Evolutionary conservation across 2,113 vertebrate genomes (phyloP).

Genomic region (Lepidothrix coronata): DNA sequence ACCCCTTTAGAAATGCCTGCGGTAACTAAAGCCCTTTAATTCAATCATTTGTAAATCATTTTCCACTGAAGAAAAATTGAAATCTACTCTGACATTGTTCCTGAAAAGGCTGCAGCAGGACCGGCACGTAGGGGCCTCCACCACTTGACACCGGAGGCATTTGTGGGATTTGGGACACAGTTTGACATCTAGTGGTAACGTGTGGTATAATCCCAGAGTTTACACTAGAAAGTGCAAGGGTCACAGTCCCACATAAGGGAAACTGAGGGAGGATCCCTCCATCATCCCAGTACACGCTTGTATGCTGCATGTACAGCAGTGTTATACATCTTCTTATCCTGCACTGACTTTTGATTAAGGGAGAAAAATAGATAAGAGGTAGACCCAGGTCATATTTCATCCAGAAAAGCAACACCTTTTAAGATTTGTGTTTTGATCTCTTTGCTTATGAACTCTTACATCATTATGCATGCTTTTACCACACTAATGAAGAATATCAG

Average conservation of each 20-base stretch:
- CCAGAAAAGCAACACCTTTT: neutral
- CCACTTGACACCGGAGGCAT: neutral
- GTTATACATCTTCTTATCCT: neutral
- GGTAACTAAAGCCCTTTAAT: neutral
- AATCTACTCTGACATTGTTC: neutral
- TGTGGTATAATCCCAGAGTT: neutral
- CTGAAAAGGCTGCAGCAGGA: neutral
- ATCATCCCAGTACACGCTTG: neutral
- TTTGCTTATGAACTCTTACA: neutral
- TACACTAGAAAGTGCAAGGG: neutral
- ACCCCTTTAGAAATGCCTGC: neutral
- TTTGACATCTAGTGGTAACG: constrained; percentile 68
- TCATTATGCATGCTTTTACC: neutral
- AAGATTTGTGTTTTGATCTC: neutral
- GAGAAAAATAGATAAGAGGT: neutral
- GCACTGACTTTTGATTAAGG: neutral
- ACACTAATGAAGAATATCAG: neutral
- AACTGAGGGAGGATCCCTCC: neutral
- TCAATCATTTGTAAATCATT: neutral
- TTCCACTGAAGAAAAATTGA: neutral
- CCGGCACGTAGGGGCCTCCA: neutral
- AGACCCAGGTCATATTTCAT: neutral
- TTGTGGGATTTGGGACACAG: constrained; percentile 18
- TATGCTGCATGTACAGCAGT: neutral
- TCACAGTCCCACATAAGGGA: neutral